Evolutionary conservation across 2,888 invertebrate species (phyloP).

Genomic region (Darwinula stevensoni): DNA sequence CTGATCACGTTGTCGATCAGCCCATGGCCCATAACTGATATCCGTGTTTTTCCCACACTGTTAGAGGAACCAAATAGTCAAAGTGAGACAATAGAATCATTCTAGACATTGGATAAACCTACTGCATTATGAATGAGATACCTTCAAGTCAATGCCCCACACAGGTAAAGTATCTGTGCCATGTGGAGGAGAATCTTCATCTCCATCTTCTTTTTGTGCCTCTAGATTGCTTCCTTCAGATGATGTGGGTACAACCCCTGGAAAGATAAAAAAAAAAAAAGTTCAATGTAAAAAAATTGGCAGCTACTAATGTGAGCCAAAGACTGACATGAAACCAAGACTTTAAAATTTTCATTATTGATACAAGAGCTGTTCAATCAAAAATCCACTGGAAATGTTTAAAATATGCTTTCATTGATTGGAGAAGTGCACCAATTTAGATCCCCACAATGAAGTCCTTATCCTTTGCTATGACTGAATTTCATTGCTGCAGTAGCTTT

Average conservation of each 20-base stretch:
- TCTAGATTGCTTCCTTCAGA: too few relatives aligned
- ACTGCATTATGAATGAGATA: conserved; percentile 15
- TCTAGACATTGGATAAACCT: background rate
- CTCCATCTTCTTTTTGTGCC: too few relatives aligned
- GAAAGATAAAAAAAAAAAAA: too few relatives aligned
- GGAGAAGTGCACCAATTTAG: too few relatives aligned
- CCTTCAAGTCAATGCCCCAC: conserved; percentile 78
- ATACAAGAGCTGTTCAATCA: too few relatives aligned
- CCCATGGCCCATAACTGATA: conserved; percentile 97
- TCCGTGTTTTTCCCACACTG: conserved; percentile 75
- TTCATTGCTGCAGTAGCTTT: too few relatives aligned
- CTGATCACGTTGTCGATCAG: conserved; percentile 80
- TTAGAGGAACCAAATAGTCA: conserved; percentile 10
- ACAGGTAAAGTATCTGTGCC: conserved; percentile 41
- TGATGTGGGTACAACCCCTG: too few relatives aligned
- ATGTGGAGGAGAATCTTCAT: conserved; percentile 20
- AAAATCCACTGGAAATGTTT: too few relatives aligned
- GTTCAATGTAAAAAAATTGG: background rate
- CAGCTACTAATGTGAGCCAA: background rate
- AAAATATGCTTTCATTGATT: too few relatives aligned
- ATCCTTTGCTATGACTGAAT: too few relatives aligned
- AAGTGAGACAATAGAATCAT: background rate
- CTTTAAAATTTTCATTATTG: too few relatives aligned
- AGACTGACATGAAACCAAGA: background rate
- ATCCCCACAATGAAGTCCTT: too few relatives aligned